A percentile compares a stretch with the other conserved stretches of the same genome.
Evolutionary conservation across 2,113 vertebrate genomes (phyloP).

Genomic region (Lycaon pictus): DNA sequence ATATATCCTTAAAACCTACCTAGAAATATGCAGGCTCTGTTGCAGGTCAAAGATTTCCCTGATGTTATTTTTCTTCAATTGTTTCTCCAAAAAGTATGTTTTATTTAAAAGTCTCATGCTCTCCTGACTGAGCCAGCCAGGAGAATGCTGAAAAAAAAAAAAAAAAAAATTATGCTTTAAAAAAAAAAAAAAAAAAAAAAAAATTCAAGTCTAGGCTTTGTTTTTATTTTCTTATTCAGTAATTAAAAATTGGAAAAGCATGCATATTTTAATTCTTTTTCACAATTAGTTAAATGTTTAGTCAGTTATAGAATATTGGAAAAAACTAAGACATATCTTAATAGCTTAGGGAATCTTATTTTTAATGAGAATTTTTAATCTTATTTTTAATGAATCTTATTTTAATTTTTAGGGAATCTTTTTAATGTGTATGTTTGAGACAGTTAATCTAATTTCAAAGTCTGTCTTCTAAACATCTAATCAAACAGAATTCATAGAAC

Average conservation of each 20-base stretch:
- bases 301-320: not conserved
- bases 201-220: not conserved
- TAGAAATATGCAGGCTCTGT: not conserved
- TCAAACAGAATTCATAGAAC: conserved; percentile 30
- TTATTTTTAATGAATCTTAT: too few relatives aligned
- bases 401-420: not conserved
- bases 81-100: not conserved
- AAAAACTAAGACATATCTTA: not conserved
- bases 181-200: not conserved
- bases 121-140: not conserved
- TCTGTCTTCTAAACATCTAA: conserved; percentile 42
- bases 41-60: not conserved
- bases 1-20: not conserved
- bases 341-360: not conserved
- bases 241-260: not conserved
- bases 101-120: not conserved
- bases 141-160: not conserved
- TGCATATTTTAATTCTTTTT: conserved; percentile 6
- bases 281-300: not conserved
- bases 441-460: conserved; percentile 54
- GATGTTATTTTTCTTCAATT: not conserved
- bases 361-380: not conserved
- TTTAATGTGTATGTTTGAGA: not conserved
- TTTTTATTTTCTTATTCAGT: not conserved
- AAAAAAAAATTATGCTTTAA: not conserved